Evolutionary conservation across 2,888 invertebrate genomes (phyloP), one percentile per base, ranked within the genome.

Genomic region (Pycnomerus fuliginosus): DNA sequence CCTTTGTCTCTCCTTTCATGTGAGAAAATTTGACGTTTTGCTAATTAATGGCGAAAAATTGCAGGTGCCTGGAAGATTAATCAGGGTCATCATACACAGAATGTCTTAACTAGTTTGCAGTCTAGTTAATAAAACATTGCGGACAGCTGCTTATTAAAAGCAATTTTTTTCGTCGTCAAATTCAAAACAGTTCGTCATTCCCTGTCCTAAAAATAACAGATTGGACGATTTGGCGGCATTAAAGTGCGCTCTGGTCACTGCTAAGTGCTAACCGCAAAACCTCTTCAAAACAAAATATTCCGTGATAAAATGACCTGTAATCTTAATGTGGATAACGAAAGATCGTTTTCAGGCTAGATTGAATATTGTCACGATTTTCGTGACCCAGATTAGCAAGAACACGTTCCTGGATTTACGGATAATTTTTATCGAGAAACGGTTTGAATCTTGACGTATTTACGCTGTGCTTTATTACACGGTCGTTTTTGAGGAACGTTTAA

Each of bases 341-440:
- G 51, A 57, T 56, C 51, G 53, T 56, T 58, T 58, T 56, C 50
- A 57, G 54, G 53, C 47, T 58, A 58, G 56, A 61, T 60, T 62
- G 59, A 55, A 52, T 52, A 55, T 61, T 57, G 60, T 61, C 61
- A 61, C 61, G 61, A 62, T 52, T 61, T 60, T 55, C 54, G 58
- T 60, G 61, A 61, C 62, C 62, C 52, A 61, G 61, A 54, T 61
- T 56, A 41, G 45, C 47, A 51, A 49, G 34, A 51, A 47, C 53
- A 50, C 50, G 50, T 48, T 48, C 50, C 45, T 16, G 38, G 48
- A 50, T 49, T 28, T 31, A 24, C 50, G 44, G 46, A 50, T 46
- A 50, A 45, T 40, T 45, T 27, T 10, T n/a, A n/a, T n/a, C n/a
- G n/a, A n/a, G n/a, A n/a, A n/a, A n/a, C n/a, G n/a, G n/a, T 20